Conservation (phyloP, 2,888 invertebrate species). For the Laspeyria flexula region DNA sequence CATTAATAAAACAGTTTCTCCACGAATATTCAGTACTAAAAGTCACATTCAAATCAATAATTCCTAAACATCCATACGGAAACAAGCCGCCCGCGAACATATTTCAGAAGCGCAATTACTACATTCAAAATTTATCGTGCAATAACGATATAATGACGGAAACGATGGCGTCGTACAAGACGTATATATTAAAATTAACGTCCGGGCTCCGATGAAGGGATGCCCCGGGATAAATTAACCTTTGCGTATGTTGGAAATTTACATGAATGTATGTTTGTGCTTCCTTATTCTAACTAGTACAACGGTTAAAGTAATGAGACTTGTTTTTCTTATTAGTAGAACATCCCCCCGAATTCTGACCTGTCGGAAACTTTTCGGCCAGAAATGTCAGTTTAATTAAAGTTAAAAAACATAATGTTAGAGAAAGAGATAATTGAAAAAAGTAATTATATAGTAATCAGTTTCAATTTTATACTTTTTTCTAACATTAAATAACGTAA, state of each 20-base stretch:
- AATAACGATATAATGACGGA: constrained; percentile 67
- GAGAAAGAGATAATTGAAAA: no score
- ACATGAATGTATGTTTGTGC: constrained; percentile 10
- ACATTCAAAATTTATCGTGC: constrained; percentile 60
- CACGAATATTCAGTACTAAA: background rate
- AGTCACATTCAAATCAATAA: constrained; percentile 14
- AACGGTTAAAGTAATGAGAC: no score
- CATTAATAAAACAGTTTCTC: background rate
- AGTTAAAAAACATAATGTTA: no score
- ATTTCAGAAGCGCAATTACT: constrained; percentile 47
- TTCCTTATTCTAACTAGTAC: background rate
- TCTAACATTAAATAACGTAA: no score
- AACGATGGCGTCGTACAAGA: constrained; percentile 53
- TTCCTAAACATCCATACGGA: constrained; percentile 24
- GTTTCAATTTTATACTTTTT: no score
- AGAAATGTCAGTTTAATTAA: no score
- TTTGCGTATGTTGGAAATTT: constrained; percentile 27
- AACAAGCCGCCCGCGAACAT: constrained; percentile 22
- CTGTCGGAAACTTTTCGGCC: no score
- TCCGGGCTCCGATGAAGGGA: constrained; percentile 53
- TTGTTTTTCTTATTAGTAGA: no score
- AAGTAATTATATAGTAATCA: no score
- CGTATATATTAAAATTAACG: constrained; percentile 66
- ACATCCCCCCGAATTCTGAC: no score
- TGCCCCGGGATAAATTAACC: constrained; percentile 57